A percentile compares a stretch with the other conserved stretches of the same genome.
Conservation (phyloP, 2,113 vertebrate genomes). For the Ctenomys sociabilis region DNA sequence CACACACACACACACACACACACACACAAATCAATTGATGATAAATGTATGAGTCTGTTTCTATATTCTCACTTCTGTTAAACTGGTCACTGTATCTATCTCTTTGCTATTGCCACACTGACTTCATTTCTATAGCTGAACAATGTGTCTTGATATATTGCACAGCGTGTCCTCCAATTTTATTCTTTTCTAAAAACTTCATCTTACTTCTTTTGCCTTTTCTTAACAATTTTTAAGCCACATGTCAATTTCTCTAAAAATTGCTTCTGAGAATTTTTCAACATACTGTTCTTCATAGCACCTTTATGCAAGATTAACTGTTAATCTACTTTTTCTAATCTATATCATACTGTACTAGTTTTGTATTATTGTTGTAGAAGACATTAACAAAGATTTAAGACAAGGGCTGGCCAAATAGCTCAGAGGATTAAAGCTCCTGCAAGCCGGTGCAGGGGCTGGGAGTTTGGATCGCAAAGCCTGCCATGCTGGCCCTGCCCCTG, state of each 20-base stretch:
- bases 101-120: neutral
- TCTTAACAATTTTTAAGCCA: neutral
- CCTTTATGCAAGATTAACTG: neutral
- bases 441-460: no score
- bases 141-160: neutral
- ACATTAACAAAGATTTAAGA: conserved; percentile 6
- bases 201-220: neutral
- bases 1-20: neutral
- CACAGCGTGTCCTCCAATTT: neutral
- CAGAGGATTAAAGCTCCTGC: no score
- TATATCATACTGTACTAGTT: neutral
- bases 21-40: neutral
- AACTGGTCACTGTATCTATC: neutral
- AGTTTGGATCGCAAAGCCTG: no score
- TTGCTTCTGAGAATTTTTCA: conserved; percentile 14
- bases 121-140: neutral
- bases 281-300: neutral
- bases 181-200: neutral
- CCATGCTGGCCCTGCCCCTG: no score
- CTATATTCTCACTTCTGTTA: neutral
- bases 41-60: neutral
- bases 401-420: neutral
- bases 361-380: neutral
- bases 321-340: conserved; percentile 27
- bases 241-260: neutral